These are phyloP conservation scores for Drosophila ambigua DNA, from an alignment of 1,140 invertebrate species.

Conservation along the genomic window DNA sequence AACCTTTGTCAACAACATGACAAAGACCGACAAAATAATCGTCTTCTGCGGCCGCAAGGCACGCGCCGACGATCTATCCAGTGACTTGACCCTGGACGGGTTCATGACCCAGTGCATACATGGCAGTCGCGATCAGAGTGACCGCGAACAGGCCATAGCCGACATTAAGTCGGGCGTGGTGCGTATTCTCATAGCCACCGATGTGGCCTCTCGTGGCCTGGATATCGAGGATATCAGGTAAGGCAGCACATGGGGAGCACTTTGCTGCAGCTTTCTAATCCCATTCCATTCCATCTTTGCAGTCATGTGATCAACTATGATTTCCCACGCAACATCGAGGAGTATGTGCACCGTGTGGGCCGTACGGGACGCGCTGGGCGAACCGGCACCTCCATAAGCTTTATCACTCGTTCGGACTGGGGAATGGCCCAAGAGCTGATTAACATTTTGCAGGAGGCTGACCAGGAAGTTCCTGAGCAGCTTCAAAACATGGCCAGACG, in stretches of 20 bases:
- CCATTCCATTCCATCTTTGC: neutral
- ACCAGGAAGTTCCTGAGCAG: slow-evolving; percentile 90
- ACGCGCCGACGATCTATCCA: slow-evolving; percentile 91
- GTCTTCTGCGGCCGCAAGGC: slow-evolving; percentile 94
- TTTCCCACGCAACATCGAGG: slow-evolving; percentile 95
- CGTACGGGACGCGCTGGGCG: slow-evolving; percentile 94
- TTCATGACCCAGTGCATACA: slow-evolving; percentile 92
- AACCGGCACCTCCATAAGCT: slow-evolving; percentile 91
- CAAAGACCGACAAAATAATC: slow-evolving; percentile 91
- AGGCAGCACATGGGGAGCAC: slow-evolving; percentile 73
- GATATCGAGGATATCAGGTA: slow-evolving; percentile 96
- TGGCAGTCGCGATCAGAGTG: slow-evolving; percentile 93
- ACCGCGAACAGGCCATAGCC: slow-evolving; percentile 92
- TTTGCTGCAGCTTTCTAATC: too few species aligned
- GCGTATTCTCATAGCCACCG: slow-evolving; percentile 95
- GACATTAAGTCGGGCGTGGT: slow-evolving; percentile 91
- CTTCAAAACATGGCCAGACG: slow-evolving; percentile 89
- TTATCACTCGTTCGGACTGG: slow-evolving; percentile 92
- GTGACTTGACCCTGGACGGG: slow-evolving; percentile 89
- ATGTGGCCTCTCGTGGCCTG: slow-evolving; percentile 95
- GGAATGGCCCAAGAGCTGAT: slow-evolving; percentile 91
- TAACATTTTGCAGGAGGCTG: slow-evolving; percentile 91
- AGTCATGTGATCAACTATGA: slow-evolving; percentile 92
- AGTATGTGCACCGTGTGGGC: slow-evolving; percentile 95
- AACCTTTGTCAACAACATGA: slow-evolving; percentile 85